phyloP scores from a whole-genome alignment of 2,113 vertebrate species.

The Corythaixoides concolor region DNA sequence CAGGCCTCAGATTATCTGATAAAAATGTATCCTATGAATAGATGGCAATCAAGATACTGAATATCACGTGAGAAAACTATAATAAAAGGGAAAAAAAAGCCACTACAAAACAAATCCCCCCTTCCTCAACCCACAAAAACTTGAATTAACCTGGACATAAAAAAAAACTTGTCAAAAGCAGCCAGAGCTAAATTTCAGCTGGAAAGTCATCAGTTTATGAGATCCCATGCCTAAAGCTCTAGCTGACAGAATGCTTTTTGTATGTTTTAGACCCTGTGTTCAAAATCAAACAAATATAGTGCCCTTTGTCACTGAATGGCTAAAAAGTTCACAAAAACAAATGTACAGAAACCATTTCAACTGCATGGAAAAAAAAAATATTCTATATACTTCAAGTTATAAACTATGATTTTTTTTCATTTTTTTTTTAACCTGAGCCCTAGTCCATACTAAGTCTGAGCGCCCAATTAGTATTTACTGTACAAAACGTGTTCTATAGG shows the following conservation, averaged over 20 bases:
- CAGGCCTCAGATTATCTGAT: background rate
- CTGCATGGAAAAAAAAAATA: background rate
- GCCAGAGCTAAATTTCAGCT: background rate
- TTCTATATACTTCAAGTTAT: background rate
- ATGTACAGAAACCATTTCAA: background rate
- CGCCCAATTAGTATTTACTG: background rate
- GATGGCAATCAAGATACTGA: background rate
- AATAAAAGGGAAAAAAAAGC: background rate
- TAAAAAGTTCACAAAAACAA: background rate
- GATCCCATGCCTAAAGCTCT: background rate
- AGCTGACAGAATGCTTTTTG: background rate
- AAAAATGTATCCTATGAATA: background rate
- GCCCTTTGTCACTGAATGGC: background rate
- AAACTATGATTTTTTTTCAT: too few species aligned
- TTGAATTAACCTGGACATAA: background rate
- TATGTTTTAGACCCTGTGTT: background rate
- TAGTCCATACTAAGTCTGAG: background rate
- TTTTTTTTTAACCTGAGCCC: background rate
- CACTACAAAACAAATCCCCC: background rate
- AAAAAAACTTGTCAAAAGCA: background rate
- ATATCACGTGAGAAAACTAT: background rate
- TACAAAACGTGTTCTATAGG: background rate
- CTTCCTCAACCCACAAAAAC: background rate
- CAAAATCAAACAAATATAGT: background rate
- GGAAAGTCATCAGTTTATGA: background rate